These are phyloP conservation scores for Eubasilissa regina DNA, from an alignment of 1,140 invertebrate species.

Conservation along the genomic window DNA sequence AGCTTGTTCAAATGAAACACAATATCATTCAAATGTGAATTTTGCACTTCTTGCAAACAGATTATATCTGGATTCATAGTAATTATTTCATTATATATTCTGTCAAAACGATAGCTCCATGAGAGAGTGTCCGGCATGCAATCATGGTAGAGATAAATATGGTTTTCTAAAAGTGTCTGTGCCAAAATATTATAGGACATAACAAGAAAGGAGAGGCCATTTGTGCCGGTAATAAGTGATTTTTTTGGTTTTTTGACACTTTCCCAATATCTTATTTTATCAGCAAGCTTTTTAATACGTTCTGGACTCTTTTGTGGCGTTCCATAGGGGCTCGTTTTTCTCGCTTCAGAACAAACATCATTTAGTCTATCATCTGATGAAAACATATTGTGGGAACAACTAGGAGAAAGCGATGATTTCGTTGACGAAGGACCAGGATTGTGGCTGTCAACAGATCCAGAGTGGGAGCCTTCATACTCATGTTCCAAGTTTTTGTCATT, in stretches of 20 bases:
- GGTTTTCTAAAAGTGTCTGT: slow-evolving; percentile 84
- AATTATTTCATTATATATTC: slow-evolving; percentile 82
- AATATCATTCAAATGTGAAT: slow-evolving; percentile 79
- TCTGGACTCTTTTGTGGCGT: slow-evolving; percentile 1
- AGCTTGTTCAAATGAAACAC: slow-evolving; percentile 72
- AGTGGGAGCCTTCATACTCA: neutral
- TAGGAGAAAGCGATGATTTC: too few relatives aligned
- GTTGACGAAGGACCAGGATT: too few relatives aligned
- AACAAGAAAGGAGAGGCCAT: slow-evolving; percentile 65
- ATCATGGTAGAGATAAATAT: slow-evolving; percentile 82
- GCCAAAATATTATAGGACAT: slow-evolving; percentile 92
- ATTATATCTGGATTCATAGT: slow-evolving; percentile 84
- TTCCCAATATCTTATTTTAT: slow-evolving; percentile 40
- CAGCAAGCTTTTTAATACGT: neutral
- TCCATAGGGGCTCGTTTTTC: neutral
- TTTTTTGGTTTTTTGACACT: slow-evolving; percentile 10
- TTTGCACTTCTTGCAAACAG: slow-evolving; percentile 91
- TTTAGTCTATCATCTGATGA: too few relatives aligned
- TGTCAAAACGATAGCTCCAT: slow-evolving; percentile 81
- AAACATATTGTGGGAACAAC: too few relatives aligned
- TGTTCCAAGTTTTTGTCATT: neutral
- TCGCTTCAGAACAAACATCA: neutral
- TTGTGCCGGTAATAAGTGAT: neutral
- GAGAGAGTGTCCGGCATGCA: slow-evolving; percentile 75
- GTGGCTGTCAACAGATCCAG: neutral